Percentiles rank a stretch among this genome's conserved stretches.
Conservation (phyloP, 2,797 vertebrate species). For the Natrix natrix region DNA sequence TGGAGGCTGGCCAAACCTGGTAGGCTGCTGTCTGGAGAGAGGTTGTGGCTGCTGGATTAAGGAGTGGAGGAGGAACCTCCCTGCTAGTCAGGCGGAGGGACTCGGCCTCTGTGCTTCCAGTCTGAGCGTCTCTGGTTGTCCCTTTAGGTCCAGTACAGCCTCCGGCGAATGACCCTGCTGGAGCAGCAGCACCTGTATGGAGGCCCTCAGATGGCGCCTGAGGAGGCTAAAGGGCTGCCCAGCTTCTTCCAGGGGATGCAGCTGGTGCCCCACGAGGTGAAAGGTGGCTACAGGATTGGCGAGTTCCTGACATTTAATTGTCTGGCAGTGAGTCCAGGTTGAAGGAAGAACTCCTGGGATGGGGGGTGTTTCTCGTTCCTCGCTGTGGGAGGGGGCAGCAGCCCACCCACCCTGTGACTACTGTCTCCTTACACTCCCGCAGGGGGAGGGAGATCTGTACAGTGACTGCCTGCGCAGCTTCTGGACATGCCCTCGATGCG, state of each 20-base stretch:
- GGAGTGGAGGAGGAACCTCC: background rate
- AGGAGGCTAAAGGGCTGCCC: conserved; percentile 38
- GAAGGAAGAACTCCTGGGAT: background rate
- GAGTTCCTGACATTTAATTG: conserved; percentile 91
- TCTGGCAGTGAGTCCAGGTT: conserved; percentile 71
- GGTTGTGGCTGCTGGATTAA: background rate
- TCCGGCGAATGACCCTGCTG: conserved; percentile 79
- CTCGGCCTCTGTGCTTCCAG: background rate
- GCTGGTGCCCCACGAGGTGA: conserved; percentile 77
- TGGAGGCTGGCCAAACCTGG: background rate
- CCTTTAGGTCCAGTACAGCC: conserved; percentile 77
- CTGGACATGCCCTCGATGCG: conserved; percentile 89
- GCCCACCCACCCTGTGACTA: background rate
- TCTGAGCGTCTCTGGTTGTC: background rate
- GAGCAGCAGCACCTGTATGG: conserved; percentile 86
- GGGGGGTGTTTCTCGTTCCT: background rate
- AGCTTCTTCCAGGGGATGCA: conserved; percentile 75
- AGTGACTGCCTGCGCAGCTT: conserved; percentile 89
- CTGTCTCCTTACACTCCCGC: background rate
- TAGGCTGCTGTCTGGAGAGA: background rate
- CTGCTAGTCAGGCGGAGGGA: background rate
- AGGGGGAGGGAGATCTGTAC: conserved; percentile 86
- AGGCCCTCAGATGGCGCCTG: conserved; percentile 74
- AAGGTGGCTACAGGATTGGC: conserved; percentile 83
- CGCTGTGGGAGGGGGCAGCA: background rate